Percentiles rank a stretch among this genome's conserved stretches.
Evolutionary conservation across 2,113 vertebrate genomes (phyloP).

Genomic region (Camelus dromedarius): DNA sequence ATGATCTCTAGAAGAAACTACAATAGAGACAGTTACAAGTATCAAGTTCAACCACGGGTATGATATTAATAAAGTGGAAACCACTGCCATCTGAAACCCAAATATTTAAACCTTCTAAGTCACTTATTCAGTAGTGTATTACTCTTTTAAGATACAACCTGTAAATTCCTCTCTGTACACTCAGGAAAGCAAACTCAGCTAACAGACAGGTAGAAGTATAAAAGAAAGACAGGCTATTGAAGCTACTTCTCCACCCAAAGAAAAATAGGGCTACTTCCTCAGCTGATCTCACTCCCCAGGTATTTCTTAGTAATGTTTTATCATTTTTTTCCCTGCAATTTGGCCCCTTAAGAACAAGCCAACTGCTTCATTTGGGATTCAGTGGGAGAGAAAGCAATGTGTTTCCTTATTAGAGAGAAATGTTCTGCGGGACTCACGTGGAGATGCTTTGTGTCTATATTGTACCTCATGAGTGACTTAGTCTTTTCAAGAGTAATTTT

Average conservation of each 20-base stretch:
- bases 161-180: not conserved
- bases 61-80: not conserved
- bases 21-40: not conserved
- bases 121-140: not conserved
- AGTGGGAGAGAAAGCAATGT: not conserved
- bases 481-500: not conserved
- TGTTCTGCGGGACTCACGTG: not conserved
- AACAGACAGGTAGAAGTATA: not conserved
- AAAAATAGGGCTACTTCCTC: not conserved
- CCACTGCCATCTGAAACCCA: not conserved
- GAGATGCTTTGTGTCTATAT: not conserved
- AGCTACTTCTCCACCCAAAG: not conserved
- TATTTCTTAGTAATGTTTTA: not conserved
- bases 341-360: not conserved
- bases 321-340: not conserved
- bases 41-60: not conserved
- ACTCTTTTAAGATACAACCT: not conserved
- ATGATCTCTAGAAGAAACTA: not conserved
- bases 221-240: not conserved
- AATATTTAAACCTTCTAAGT: not conserved
- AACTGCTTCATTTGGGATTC: not conserved
- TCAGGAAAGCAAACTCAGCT: not conserved
- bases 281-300: not conserved
- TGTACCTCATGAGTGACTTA: not conserved
- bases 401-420: not conserved